These are phyloP conservation scores for Salvator merianae DNA, from an alignment of 2,113 vertebrate species.

Conservation along the genomic window DNA sequence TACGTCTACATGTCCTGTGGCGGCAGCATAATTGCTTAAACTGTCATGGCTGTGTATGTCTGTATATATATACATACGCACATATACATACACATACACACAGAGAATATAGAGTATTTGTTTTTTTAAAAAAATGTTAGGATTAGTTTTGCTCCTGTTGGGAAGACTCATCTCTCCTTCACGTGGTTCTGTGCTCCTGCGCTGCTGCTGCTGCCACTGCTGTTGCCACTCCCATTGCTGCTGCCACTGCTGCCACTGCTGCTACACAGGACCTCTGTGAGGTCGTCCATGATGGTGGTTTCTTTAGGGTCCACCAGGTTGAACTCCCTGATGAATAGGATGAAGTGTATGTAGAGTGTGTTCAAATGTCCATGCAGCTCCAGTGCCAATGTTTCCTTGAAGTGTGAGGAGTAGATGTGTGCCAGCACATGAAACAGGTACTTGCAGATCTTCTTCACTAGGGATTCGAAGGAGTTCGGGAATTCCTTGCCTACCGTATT, in stretches of 20 bases:
- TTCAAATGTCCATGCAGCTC: constrained; percentile 98
- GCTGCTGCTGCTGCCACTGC: constrained; percentile 55
- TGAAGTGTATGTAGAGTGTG: constrained; percentile 96
- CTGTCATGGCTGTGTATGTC: constrained; percentile 53
- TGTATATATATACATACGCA: constrained; percentile 61
- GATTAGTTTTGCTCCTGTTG: constrained; percentile 59
- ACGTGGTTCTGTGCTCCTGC: constrained; percentile 92
- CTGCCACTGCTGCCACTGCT: constrained; percentile 62
- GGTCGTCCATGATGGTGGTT: constrained; percentile 97
- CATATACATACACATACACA: constrained; percentile 63
- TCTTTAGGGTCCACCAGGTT: constrained; percentile 98
- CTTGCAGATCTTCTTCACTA: constrained; percentile 98
- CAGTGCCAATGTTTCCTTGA: constrained; percentile 95
- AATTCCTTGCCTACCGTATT: constrained; percentile 89
- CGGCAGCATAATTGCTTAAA: constrained; percentile 63
- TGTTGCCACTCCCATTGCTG: constrained; percentile 54
- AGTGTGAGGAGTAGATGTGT: constrained; percentile 98
- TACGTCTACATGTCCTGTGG: constrained; percentile 52
- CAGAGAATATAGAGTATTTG: constrained; percentile 47
- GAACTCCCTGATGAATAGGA: constrained; percentile 97
- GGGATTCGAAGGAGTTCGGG: constrained; percentile 93
- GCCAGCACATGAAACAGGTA: constrained; percentile 97
- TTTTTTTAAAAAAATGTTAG: constrained; percentile 35
- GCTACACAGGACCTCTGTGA: constrained; percentile 93
- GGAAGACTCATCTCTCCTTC: constrained; percentile 93